A percentile compares a stretch with the other conserved stretches of the same genome.
Evolutionary conservation across 30 jellyfish, hydroid and myxozoan genomes (phyloP).

Genomic region (Euphysa ruthae): DNA sequence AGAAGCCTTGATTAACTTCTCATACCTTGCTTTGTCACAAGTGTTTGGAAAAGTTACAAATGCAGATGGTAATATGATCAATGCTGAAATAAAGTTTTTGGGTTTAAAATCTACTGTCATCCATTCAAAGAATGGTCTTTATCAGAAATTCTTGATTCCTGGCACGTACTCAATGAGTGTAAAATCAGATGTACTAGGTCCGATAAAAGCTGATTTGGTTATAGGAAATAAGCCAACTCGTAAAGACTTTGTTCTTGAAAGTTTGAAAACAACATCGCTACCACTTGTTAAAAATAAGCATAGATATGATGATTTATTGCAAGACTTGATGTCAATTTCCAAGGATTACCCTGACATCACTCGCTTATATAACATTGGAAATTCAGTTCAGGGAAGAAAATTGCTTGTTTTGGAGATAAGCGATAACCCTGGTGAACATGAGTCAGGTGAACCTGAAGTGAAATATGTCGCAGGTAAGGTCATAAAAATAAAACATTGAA

Average conservation of each 20-base stretch:
- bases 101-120: constrained; percentile 40
- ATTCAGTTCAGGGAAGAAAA: constrained; percentile 78
- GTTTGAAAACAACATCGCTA: background rate
- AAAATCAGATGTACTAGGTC: constrained; percentile 43
- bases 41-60: constrained; percentile 57
- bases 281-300: constrained; percentile 21
- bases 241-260: constrained; percentile 43
- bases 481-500: no score
- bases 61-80: constrained; percentile 22
- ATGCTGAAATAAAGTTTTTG: constrained; percentile 48
- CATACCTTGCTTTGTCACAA: constrained; percentile 65
- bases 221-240: constrained; percentile 24
- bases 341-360: constrained; percentile 55
- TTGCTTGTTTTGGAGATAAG: constrained; percentile 77
- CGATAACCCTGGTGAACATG: constrained; percentile 84
- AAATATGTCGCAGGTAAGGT: constrained; percentile 75
- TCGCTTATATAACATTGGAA: constrained; percentile 64
- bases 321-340: constrained; percentile 36
- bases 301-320: constrained; percentile 39
- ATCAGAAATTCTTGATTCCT: constrained; percentile 62
- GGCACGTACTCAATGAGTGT: constrained; percentile 74
- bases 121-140: constrained; percentile 50
- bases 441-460: constrained; percentile 95
- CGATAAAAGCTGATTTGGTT: background rate
- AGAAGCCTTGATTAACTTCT: constrained; percentile 46